Percentiles rank a stretch among this genome's conserved stretches.
Conservation (phyloP, 2,113 vertebrate species). For the Furnarius figulus region DNA sequence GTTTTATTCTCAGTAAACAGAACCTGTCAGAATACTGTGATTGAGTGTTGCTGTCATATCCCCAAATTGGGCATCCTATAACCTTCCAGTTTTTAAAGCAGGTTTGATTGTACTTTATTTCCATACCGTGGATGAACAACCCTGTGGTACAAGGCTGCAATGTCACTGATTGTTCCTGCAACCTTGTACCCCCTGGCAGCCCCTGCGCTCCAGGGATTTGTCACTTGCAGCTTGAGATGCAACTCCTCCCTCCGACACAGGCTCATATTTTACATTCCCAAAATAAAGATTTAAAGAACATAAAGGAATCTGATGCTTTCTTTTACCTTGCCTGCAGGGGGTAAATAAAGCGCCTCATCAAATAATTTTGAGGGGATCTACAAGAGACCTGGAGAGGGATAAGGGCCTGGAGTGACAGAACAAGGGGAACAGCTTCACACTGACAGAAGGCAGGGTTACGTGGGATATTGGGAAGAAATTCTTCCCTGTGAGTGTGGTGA, state of each 20-base stretch:
- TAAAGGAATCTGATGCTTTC: not conserved
- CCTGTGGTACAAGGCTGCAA: not conserved
- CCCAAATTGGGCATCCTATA: not conserved
- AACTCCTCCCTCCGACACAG: not conserved
- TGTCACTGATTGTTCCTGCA: constrained; percentile 10
- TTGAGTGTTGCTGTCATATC: not conserved
- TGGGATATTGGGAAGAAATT: not conserved
- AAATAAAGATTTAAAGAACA: not conserved
- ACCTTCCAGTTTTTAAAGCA: not conserved
- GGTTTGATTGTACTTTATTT: not conserved
- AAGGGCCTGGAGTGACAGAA: not conserved
- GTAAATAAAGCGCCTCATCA: not conserved
- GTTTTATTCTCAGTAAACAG: not conserved
- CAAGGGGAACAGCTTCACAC: not conserved
- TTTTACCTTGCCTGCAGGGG: too few relatives aligned
- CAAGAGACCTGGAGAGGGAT: not conserved
- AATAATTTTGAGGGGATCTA: not conserved
- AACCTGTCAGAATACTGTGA: not conserved
- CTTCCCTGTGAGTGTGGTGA: not conserved
- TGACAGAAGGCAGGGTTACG: not conserved
- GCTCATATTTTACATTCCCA: not conserved
- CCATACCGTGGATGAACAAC: not conserved
- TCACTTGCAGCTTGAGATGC: not conserved
- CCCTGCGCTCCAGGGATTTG: not conserved
- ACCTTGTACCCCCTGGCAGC: not conserved